A percentile compares a stretch with the other conserved stretches of the same genome.
phyloP scores from a whole-genome alignment of 2,797 vertebrate species.

The Silurus aristotelis region DNA sequence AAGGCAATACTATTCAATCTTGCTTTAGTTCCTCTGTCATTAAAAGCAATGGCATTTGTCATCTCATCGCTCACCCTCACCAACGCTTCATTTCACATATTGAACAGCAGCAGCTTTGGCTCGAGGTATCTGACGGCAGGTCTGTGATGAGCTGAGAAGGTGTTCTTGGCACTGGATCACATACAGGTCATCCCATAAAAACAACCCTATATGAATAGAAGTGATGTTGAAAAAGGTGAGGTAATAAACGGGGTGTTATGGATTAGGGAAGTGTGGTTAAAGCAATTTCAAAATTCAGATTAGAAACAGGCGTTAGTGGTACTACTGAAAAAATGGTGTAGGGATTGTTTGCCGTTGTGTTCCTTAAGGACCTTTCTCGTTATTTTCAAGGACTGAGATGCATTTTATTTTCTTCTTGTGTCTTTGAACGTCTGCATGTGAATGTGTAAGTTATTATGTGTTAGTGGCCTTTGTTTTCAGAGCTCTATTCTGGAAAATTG shows the following conservation, averaged over 20 bases:
- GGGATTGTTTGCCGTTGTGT: constrained; percentile 41
- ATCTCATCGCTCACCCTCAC: constrained; percentile 35
- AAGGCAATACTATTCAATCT: constrained; percentile 47
- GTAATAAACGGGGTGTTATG: constrained; percentile 19
- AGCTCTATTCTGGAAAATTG: constrained; percentile 50
- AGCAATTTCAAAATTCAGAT: constrained; percentile 53
- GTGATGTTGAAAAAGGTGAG: neutral
- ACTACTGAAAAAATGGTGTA: constrained; percentile 41
- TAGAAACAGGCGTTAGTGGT: constrained; percentile 41
- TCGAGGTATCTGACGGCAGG: constrained; percentile 2
- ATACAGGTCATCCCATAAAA: constrained; percentile 33
- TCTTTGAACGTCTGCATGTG: constrained; percentile 46
- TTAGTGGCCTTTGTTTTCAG: constrained; percentile 62
- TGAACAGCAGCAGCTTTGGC: constrained; percentile 32
- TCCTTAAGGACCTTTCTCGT: constrained; percentile 58
- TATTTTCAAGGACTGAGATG: constrained; percentile 61
- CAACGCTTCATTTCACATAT: constrained; percentile 48
- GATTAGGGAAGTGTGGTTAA: constrained; percentile 25
- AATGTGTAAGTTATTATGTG: constrained; percentile 40
- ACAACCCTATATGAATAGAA: constrained; percentile 37
- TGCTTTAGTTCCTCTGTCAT: constrained; percentile 47
- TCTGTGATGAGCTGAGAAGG: constrained; percentile 26
- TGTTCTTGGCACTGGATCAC: constrained; percentile 34
- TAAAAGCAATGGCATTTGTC: constrained; percentile 54
- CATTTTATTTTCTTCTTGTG: constrained; percentile 57